Evolutionary conservation across 2,888 invertebrate genomes (phyloP).

Genomic region (Lasioglossum villosulum): DNA sequence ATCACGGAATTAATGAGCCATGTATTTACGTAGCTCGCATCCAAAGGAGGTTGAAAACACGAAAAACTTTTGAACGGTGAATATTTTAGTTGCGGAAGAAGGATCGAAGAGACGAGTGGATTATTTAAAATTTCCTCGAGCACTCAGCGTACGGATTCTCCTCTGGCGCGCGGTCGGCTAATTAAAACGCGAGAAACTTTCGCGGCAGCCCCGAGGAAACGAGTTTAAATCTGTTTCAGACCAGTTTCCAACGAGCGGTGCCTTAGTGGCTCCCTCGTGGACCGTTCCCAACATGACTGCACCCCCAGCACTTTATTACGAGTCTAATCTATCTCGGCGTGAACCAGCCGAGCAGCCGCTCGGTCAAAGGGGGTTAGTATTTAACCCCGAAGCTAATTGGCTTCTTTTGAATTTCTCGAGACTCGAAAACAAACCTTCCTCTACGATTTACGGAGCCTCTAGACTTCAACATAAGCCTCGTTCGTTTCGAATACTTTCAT

Average conservation of each 20-base stretch:
- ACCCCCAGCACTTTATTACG: constrained; percentile 82
- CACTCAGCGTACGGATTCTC: constrained; percentile 41
- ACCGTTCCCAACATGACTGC: constrained; percentile 82
- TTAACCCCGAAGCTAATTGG: constrained; percentile 76
- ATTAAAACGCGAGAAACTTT: constrained; percentile 84
- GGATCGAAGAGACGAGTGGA: constrained; percentile 35
- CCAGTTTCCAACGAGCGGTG: constrained; percentile 81
- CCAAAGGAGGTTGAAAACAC: not conserved
- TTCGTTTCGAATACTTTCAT: not conserved
- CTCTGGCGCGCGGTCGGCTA: constrained; percentile 73
- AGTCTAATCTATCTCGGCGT: constrained; percentile 82
- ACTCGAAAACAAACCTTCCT: constrained; percentile 24
- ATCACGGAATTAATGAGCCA: not conserved
- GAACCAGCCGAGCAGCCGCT: constrained; percentile 66
- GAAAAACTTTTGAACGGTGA: not conserved
- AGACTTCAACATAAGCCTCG: not conserved
- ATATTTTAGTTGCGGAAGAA: constrained; percentile 9
- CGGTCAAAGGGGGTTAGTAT: constrained; percentile 67
- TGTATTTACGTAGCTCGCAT: not conserved
- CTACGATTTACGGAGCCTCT: not conserved
- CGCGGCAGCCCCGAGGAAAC: constrained; percentile 79
- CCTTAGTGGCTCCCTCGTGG: constrained; percentile 84
- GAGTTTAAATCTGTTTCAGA: constrained; percentile 85
- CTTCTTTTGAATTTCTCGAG: constrained; percentile 61
- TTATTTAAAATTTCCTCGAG: constrained; percentile 64